Conservation (phyloP, 2,797 vertebrate species). For the Eupleurogrammus muticus region DNA sequence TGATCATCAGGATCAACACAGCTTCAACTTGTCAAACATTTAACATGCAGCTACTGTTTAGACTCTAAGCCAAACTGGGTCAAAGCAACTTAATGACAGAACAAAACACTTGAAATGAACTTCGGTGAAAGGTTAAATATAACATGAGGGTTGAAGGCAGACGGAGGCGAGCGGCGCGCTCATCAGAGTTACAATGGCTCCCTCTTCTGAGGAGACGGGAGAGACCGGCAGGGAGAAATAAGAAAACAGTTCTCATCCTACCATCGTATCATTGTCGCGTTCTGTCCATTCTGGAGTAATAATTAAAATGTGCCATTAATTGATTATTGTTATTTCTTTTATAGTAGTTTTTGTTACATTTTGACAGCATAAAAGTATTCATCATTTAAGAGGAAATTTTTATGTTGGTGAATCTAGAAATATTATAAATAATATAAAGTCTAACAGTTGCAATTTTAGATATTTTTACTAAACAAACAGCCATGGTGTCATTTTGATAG, state of each 20-base stretch:
- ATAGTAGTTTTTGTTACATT: neutral
- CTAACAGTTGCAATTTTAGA: too few species aligned
- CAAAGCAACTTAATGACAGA: neutral
- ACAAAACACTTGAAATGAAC: constrained; percentile 5
- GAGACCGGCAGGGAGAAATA: neutral
- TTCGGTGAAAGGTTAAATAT: neutral
- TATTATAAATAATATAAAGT: neutral
- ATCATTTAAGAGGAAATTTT: neutral
- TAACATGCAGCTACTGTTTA: neutral
- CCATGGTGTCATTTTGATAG: neutral
- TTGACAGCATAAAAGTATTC: neutral
- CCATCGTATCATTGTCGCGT: too few species aligned
- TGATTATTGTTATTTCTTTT: neutral
- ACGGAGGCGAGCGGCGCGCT: constrained; percentile 3
- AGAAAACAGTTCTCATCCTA: neutral
- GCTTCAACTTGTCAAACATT: neutral
- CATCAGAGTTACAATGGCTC: constrained; percentile 73
- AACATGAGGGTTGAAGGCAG: neutral
- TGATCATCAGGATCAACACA: neutral
- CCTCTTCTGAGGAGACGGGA: constrained; percentile 63
- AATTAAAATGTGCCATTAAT: neutral
- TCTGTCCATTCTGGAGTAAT: neutral
- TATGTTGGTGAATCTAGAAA: neutral
- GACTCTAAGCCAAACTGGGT: neutral
- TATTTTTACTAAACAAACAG: too few species aligned